Evolutionary conservation across 2,797 vertebrate genomes (phyloP), one percentile per base, ranked within the genome.

Genomic region (Calcarius lapponicus): DNA sequence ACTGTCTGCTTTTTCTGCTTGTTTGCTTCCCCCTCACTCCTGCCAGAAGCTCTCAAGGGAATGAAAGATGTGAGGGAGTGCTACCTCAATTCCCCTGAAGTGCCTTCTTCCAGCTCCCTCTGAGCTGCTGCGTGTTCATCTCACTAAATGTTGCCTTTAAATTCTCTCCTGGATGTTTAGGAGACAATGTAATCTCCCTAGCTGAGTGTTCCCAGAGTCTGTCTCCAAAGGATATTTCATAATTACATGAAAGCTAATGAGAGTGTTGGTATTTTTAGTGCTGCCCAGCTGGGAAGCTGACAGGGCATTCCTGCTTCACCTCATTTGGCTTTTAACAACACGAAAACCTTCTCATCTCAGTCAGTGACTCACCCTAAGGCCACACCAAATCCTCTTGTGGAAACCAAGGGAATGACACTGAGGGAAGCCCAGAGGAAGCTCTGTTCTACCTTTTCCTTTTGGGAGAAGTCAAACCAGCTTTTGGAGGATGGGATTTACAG

Each of bases 231-330:
- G 32, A 36, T 66, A 42, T 89, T 72, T 88, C 48, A 67, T 79
- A 22, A 95, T 88, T 84, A 60, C 48, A 24, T 60, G 86, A 54
- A 75, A 79, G 92, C 90, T 90, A 86, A 84, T 53, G 83, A 92
- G 48, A n/a, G 8, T 1, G 16, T 75, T 54, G 65, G 31, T 93
- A 91, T 92, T 91, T 93, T 82, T 92, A 80, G 76, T 84, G 67
- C 53, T 92, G 67, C 88, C 88, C 71, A 65, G 78, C 78, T 87
- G 93, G 67, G 71, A 88, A 65, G 53, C 71, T 85, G 88, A 85
- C 48, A 74, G 83, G 78, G 78, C 50, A 94, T 92, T 83, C 94
- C 94, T 0, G 1, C 73, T 86, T 92, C 5, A 15, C 64, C 80
- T 88, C 15, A 1, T 80, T 87, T 76, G 88, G 71, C 80, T 93